Conservation (phyloP, 2,888 invertebrate species). For the Ichneumoninae sp. region DNA sequence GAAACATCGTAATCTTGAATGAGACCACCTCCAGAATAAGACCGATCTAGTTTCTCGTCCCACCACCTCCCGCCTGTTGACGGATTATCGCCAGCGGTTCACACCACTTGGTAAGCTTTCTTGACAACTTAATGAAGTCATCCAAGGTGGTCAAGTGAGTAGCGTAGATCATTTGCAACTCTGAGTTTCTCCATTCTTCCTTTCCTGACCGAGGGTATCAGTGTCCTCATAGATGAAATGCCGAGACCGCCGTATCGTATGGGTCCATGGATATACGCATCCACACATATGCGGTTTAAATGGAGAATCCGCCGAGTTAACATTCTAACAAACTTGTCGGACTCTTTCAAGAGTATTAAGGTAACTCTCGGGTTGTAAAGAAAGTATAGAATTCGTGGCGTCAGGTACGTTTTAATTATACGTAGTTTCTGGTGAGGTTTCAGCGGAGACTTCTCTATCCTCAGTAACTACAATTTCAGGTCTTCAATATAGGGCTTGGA, state of each 20-base stretch:
- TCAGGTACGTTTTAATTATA: background rate
- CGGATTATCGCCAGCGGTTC: background rate
- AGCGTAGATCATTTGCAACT: background rate
- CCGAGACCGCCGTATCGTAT: constrained; percentile 17
- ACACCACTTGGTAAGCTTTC: background rate
- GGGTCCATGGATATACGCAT: constrained; percentile 18
- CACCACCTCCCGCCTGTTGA: background rate
- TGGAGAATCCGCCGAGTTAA: background rate
- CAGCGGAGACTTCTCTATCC: constrained; percentile 31
- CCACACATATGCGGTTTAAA: constrained; percentile 29
- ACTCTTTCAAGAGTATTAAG: constrained; percentile 2
- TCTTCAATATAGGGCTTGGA: background rate
- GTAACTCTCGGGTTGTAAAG: constrained; percentile 13
- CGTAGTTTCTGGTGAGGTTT: constrained; percentile 45
- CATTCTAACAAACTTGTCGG: background rate
- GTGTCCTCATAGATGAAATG: background rate
- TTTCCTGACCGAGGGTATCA: background rate
- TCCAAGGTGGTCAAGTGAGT: background rate
- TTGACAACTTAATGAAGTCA: background rate
- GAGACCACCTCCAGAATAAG: constrained; percentile 53
- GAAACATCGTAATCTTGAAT: constrained; percentile 31
- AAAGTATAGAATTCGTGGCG: background rate
- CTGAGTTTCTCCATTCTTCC: background rate
- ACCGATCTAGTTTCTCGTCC: constrained; percentile 51
- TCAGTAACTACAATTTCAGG: background rate